Evolutionary conservation across 2,888 invertebrate species (phyloP).

Genomic region (Nycteola revayana): DNA sequence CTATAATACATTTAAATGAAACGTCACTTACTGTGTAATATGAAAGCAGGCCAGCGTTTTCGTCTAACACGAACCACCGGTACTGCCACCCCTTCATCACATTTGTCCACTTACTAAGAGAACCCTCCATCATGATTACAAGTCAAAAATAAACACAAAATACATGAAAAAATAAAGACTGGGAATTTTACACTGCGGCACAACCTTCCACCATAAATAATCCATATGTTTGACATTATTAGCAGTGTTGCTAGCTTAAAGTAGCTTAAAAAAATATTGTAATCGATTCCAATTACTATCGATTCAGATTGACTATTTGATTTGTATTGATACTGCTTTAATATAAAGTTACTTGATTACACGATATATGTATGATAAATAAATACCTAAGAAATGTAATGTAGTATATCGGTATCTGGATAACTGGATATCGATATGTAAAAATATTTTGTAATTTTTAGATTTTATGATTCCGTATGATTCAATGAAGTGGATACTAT

Average conservation of each 20-base stretch:
- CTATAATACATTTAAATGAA: conserved; percentile 30
- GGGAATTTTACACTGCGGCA: conserved; percentile 63
- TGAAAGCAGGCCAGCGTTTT: conserved; percentile 96
- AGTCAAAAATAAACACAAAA: conserved; percentile 57
- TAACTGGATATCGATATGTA: too few relatives aligned
- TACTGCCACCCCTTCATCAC: conserved; percentile 99
- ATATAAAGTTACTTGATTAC: too few relatives aligned
- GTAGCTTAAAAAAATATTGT: too few relatives aligned
- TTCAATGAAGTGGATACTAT: too few relatives aligned
- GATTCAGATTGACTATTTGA: too few relatives aligned
- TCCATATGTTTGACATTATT: conserved; percentile 66
- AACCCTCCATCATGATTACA: conserved; percentile 91
- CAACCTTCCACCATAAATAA: conserved; percentile 63
- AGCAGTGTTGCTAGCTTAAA: conserved; percentile 43
- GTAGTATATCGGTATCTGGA: too few relatives aligned
- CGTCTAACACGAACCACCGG: conserved; percentile 99
- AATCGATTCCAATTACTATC: neutral
- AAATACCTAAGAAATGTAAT: too few relatives aligned
- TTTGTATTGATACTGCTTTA: too few relatives aligned
- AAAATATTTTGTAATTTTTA: too few relatives aligned
- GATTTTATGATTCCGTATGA: too few relatives aligned
- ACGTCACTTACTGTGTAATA: conserved; percentile 96
- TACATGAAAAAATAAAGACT: conserved; percentile 64
- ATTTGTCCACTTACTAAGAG: conserved; percentile 98
- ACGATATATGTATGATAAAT: too few relatives aligned